A percentile compares a stretch with the other conserved stretches of the same genome.
Conservation (phyloP, 1,140 invertebrate species). For the Conus betulinus region DNA sequence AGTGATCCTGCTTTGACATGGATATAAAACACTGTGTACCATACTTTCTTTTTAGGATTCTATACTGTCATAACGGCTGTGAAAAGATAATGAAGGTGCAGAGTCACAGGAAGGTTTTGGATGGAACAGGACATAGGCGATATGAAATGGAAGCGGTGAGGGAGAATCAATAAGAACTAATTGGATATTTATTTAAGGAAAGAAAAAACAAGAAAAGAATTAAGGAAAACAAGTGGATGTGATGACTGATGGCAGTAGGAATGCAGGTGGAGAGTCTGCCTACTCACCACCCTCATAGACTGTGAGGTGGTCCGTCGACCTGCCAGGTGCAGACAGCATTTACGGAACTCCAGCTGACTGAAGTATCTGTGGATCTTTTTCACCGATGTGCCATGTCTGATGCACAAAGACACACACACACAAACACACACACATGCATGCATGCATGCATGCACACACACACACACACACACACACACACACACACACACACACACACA, state of each 20-base stretch:
- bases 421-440: not conserved
- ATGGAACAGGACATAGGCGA: no score
- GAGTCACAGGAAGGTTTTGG: no score
- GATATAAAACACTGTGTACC: no score
- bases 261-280: not conserved
- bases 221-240: not conserved
- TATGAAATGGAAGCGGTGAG: no score
- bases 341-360: constrained; percentile 59
- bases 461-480: not conserved
- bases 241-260: not conserved
- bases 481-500: not conserved
- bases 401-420: not conserved
- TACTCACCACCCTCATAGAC: constrained; percentile 59
- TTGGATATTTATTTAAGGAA: no score
- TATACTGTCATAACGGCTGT: no score
- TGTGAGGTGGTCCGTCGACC: constrained; percentile 55
- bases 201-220: not conserved
- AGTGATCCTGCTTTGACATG: no score
- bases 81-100: no score
- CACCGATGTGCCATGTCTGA: not conserved
- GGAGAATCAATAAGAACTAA: no score
- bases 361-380: constrained; percentile 32
- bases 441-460: not conserved
- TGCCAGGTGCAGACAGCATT: constrained; percentile 59
- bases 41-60: no score